These are phyloP conservation scores for Oncorhynchus masou DNA, from an alignment of 2,113 vertebrate genomes.

Conservation along the genomic window DNA sequence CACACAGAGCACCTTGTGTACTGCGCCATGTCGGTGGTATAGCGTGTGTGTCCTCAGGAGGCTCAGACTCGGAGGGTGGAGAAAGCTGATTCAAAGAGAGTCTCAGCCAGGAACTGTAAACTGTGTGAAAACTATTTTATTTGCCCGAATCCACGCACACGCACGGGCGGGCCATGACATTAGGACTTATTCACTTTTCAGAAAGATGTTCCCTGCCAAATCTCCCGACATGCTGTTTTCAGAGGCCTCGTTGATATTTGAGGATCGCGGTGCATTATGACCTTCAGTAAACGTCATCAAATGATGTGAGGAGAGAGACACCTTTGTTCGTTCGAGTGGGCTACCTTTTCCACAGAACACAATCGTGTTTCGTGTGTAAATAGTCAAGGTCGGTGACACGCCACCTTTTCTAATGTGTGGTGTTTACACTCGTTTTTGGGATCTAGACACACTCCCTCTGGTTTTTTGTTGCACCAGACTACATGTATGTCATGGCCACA, in stretches of 20 bases:
- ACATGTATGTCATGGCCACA: background rate
- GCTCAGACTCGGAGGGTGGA: conserved; percentile 31
- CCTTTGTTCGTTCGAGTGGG: too few relatives aligned
- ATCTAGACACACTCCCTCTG: too few relatives aligned
- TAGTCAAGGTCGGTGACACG: too few relatives aligned
- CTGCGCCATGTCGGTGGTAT: background rate
- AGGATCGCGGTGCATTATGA: too few relatives aligned
- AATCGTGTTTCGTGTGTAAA: too few relatives aligned
- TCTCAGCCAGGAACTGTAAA: conserved; percentile 4
- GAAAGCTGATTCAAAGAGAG: conserved; percentile 16
- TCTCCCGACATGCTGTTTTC: background rate
- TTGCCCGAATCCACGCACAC: background rate
- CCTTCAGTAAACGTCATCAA: too few relatives aligned
- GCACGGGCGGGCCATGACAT: background rate
- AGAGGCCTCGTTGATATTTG: too few relatives aligned
- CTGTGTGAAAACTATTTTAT: background rate
- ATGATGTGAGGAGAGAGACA: too few relatives aligned
- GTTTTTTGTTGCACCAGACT: too few relatives aligned
- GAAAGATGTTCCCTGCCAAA: background rate
- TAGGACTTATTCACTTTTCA: background rate
- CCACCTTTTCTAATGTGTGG: too few relatives aligned
- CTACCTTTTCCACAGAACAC: too few relatives aligned
- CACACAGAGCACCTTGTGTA: background rate
- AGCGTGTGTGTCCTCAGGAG: background rate
- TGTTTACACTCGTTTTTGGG: too few relatives aligned